Evolutionary conservation across 2,113 vertebrate species (phyloP).

Genomic region (Otus sunia): DNA sequence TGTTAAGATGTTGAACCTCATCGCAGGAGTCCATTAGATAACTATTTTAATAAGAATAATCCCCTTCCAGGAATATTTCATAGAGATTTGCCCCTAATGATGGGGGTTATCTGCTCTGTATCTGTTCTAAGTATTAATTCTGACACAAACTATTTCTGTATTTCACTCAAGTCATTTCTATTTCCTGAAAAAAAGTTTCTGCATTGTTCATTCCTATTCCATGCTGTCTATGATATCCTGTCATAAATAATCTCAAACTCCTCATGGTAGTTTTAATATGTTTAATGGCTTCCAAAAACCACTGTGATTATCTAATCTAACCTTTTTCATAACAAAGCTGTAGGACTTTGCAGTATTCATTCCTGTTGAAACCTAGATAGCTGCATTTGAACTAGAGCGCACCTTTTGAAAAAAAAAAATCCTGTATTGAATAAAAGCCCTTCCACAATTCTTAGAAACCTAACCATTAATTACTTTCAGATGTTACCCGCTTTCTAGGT

Average conservation of each 20-base stretch:
- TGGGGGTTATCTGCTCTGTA: not conserved
- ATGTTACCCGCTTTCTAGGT: not conserved
- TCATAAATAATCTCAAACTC: slow-evolving; percentile 21
- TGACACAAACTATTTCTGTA: not conserved
- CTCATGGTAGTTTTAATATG: not conserved
- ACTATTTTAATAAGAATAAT: slow-evolving; percentile 1
- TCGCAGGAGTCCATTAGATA: not conserved
- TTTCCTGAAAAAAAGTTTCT: slow-evolving; percentile 35
- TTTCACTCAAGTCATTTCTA: not conserved
- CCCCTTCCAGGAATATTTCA: not conserved
- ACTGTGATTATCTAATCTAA: slow-evolving; percentile 16
- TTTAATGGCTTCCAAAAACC: slow-evolving; percentile 23
- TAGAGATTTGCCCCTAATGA: not conserved
- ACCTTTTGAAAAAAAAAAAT: not conserved
- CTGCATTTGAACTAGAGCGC: slow-evolving; percentile 6
- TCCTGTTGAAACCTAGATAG: not conserved
- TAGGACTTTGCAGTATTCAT: not conserved
- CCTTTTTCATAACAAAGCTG: slow-evolving; percentile 2
- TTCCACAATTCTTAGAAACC: slow-evolving; percentile 12
- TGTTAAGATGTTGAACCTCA: not conserved
- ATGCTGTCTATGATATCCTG: not conserved
- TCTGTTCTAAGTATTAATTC: not conserved
- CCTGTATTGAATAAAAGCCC: not conserved
- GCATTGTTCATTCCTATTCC: slow-evolving; percentile 3
- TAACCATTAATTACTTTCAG: slow-evolving; percentile 45